Base-by-base conservation (phyloP, 2,113 vertebrate genomes). In the Sula dactylatra region DNA sequence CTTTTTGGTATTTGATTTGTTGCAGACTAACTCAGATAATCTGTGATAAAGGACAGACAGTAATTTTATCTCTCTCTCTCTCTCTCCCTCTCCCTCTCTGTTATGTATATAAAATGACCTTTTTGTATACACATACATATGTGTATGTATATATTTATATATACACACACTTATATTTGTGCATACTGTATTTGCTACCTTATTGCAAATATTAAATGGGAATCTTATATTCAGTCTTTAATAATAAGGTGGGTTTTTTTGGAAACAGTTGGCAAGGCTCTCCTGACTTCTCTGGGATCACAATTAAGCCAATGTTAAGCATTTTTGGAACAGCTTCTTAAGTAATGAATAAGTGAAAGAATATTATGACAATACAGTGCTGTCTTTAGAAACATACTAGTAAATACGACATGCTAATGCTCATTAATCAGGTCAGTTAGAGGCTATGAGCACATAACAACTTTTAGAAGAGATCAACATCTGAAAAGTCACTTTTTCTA, bases 351-450 rank as follows among this genome's bases (percentile, higher is more conserved):
- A 95, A 82, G 42, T 85, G 36, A 82, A 93, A 92, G 44, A 82
- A 79, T 65, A 79, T 74, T 89, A 76, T 56, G 58, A 79, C 29
- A 79, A 82, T 93, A 86, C 36, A 69, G 12, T 64, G 34, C 7
- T 85, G 34, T 52, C 66, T 96, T 91, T 64, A 86, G 77, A 95
- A 91, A 65, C 0, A 0, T 50, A 56, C 14, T 81, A 58, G 86
- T 84, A 92, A 93, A 81, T 91, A 92, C 67, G 52, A 89, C 44
- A 44, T 49, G 21, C 2, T 88, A 88, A 86, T 95, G 93, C 93
- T 94, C 44, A 86, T 88, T 83, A 86, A 88, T 73, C 38, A 16
- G 25, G 40, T 90, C 77, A 70, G 40, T 47, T 80, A 74, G 72
- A 79, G 69, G 44, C 20, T 82, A 13, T 74, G 77, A 86, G 45